These are phyloP conservation scores for Chloroceryle aenea DNA, from an alignment of 2,113 vertebrate species.

Conservation along the genomic window DNA sequence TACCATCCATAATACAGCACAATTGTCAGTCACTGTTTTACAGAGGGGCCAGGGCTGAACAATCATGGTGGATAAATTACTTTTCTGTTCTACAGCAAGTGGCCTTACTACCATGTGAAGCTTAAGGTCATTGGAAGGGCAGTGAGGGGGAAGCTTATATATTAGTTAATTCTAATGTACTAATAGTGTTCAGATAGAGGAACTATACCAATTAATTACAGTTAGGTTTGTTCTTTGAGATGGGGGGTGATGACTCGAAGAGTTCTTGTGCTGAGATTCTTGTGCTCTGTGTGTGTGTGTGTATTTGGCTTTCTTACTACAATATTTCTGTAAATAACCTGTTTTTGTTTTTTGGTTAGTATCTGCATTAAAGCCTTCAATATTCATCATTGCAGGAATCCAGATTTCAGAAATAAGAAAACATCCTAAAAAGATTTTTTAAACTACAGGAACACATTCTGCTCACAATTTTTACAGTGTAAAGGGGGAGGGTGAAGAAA, in stretches of 20 bases:
- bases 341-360: not conserved
- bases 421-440: not conserved
- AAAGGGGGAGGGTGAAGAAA: not conserved
- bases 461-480: not conserved
- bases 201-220: conserved; percentile 29
- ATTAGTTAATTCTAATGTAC: conserved; percentile 62
- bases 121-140: conserved; percentile 71
- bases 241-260: not conserved
- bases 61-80: conserved; percentile 65
- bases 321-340: not conserved
- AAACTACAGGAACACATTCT: not conserved
- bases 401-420: not conserved
- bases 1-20: conserved; percentile 63
- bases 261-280: not conserved
- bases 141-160: conserved; percentile 13
- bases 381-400: not conserved
- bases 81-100: conserved; percentile 60
- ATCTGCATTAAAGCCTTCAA: not conserved
- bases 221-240: not conserved
- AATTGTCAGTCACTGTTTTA: conserved; percentile 69
- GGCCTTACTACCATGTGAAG: conserved; percentile 64
- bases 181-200: conserved; percentile 57
- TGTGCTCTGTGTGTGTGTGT: not conserved
- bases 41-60: conserved; percentile 48
- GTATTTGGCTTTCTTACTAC: not conserved